A percentile compares a stretch with the other conserved stretches of the same genome.
phyloP scores from a whole-genome alignment of 2,888 invertebrate genomes.

The Callosobruchus maculatus region DNA sequence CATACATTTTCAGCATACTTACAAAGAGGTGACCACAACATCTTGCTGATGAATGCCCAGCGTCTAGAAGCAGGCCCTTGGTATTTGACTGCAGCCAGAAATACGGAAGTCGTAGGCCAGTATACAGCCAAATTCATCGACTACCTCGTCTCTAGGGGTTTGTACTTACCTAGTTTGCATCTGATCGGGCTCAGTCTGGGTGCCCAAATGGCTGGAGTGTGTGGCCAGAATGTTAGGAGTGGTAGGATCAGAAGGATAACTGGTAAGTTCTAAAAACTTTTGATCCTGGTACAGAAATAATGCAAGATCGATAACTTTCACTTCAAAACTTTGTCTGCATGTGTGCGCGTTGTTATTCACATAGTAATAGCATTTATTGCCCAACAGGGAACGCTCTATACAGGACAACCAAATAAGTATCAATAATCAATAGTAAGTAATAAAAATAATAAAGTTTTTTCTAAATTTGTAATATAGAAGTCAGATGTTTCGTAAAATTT shows the following conservation, averaged over 20 bases:
- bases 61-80: slow-evolving; percentile 60
- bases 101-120: slow-evolving; percentile 59
- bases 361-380: too few relatives aligned
- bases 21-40: slow-evolving; percentile 57
- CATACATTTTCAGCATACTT: slow-evolving; percentile 58
- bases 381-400: too few relatives aligned
- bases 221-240: slow-evolving; percentile 54
- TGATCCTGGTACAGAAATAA: too few relatives aligned
- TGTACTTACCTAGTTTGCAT: slow-evolving; percentile 56
- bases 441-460: too few relatives aligned
- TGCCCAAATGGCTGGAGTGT: slow-evolving; percentile 63
- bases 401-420: too few relatives aligned
- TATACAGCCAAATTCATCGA: slow-evolving; percentile 59
- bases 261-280: slow-evolving; percentile 47
- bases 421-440: too few relatives aligned
- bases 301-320: too few relatives aligned
- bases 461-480: too few relatives aligned
- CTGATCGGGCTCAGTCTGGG: slow-evolving; percentile 62
- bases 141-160: slow-evolving; percentile 57
- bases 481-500: too few relatives aligned
- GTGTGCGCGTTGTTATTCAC: too few relatives aligned
- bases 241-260: slow-evolving; percentile 59
- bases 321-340: too few relatives aligned
- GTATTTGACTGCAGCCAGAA: slow-evolving; percentile 58
- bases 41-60: slow-evolving; percentile 58